Evolutionary conservation across 2,113 vertebrate species (phyloP), one percentile per base, ranked within the genome.

Genomic region (Lamprotornis superbus): DNA sequence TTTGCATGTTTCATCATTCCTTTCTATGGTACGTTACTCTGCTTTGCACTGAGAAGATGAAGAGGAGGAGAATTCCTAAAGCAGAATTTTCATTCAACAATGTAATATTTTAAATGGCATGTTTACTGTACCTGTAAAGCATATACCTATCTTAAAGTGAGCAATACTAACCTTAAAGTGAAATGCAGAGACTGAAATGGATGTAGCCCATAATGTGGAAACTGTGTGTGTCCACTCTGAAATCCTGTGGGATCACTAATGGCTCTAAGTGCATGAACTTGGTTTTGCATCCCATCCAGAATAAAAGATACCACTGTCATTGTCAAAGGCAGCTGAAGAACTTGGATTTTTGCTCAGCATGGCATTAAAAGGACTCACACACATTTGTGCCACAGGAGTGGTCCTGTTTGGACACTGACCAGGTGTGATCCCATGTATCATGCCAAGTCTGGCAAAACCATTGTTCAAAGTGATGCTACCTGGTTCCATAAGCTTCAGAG

Each of bases 301-400:
- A 83, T 49, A 46, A 50, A 67, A 20, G 17, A 3, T 13, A 16
- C 24, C 0, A 1, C 23, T 47, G 39, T 23, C 23, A 14, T 65
- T 65, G 60, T 7, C 0, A 0, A 87, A 67, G 10, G 28, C 15
- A 53, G 19, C 17, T 70, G 40, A 33, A 65, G 46, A 69, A 27
- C 20, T 42, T 59, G 46, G 9, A 22, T 64, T 28, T 74, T 42
- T 55, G 20, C 11, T 70, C 12, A 70, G 23, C 21, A 7, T 5
- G 18, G 18, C 52, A 22, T 30, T 50, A 30, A 46, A 16, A 19
- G 11, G 46, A 33, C 6, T 76, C 25, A 7, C 1, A 11, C 0
- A 11, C 0, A 0, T 19, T 11, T 42, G 25, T 73, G 22, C 33
- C 47, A 37, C 1, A 5, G 44, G 49, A 90, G 5, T 0, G 2